Conservation (phyloP, 2,797 vertebrate genomes). For the Tangara arthus region DNA sequence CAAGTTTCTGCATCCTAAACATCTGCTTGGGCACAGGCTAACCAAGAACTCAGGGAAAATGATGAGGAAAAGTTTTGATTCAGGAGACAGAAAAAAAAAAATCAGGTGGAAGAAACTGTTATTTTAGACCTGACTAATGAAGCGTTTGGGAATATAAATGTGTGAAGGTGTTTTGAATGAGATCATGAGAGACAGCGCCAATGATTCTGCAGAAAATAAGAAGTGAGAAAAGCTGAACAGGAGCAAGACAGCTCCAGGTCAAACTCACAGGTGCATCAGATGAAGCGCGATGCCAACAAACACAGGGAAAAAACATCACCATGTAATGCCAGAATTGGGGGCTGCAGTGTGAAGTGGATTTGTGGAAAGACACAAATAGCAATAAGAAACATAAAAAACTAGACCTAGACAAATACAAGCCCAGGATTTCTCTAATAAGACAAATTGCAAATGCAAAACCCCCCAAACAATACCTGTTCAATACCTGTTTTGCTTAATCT, state of each 20-base stretch:
- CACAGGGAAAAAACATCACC: background rate
- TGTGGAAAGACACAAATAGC: background rate
- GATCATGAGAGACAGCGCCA: background rate
- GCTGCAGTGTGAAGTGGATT: background rate
- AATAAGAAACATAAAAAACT: background rate
- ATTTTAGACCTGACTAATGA: slow-evolving; percentile 1
- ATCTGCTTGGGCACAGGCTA: background rate
- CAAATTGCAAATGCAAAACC: background rate
- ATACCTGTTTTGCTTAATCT: background rate
- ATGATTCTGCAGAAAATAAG: background rate
- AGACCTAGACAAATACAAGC: background rate
- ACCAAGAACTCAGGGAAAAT: background rate
- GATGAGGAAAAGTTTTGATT: background rate
- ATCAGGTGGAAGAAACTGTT: background rate
- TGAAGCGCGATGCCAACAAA: background rate
- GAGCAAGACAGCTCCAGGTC: background rate
- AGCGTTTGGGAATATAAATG: background rate
- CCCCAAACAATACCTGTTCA: background rate
- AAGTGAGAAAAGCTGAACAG: slow-evolving; percentile 14
- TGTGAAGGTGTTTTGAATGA: background rate
- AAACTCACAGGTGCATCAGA: slow-evolving; percentile 1
- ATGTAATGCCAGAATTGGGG: background rate
- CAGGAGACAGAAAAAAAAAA: background rate
- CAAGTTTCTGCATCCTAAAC: background rate
- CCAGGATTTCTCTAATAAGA: background rate